phyloP scores from a whole-genome alignment of 2,113 vertebrate species.

The Xenopus borealis region DNA sequence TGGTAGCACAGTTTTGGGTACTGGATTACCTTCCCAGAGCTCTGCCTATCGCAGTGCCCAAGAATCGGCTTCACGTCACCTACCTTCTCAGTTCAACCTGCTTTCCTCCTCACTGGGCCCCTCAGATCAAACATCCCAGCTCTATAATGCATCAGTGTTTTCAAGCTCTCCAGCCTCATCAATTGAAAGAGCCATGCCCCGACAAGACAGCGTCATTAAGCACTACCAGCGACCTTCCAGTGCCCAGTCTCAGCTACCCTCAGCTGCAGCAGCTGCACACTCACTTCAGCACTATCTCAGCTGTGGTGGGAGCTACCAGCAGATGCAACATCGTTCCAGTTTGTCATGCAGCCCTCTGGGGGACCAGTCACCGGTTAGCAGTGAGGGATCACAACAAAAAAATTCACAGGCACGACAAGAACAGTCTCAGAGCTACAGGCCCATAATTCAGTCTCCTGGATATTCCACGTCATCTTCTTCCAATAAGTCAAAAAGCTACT shows the following conservation, averaged over 20 bases:
- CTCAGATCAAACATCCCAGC: conserved; percentile 74
- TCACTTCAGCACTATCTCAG: conserved; percentile 90
- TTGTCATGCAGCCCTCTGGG: conserved; percentile 87
- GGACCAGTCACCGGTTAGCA: conserved; percentile 77
- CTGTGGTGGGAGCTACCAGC: conserved; percentile 86
- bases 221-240: conserved; percentile 89
- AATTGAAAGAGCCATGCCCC: conserved; percentile 79
- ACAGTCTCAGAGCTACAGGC: conserved; percentile 71
- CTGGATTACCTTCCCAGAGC: conserved; percentile 55
- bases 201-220: conserved; percentile 92
- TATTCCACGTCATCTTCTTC: conserved; percentile 58
- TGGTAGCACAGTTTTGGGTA: conserved; percentile 72
- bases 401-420: conserved; percentile 34
- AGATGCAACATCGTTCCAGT: conserved; percentile 72
- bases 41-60: conserved; percentile 67
- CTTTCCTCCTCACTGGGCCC: conserved; percentile 83
- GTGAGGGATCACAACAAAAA: conserved; percentile 63
- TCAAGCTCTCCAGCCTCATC: conserved; percentile 72
- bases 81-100: conserved; percentile 89
- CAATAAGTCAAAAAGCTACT: conserved; percentile 59
- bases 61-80: conserved; percentile 74
- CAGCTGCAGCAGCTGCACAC: conserved; percentile 73
- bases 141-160: conserved; percentile 86
- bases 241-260: conserved; percentile 71
- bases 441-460: conserved; percentile 86